A percentile compares a stretch with the other conserved stretches of the same genome.
These are phyloP conservation scores for Clarias batrachus DNA, from an alignment of 2,113 vertebrate species.

Conservation along the genomic window DNA sequence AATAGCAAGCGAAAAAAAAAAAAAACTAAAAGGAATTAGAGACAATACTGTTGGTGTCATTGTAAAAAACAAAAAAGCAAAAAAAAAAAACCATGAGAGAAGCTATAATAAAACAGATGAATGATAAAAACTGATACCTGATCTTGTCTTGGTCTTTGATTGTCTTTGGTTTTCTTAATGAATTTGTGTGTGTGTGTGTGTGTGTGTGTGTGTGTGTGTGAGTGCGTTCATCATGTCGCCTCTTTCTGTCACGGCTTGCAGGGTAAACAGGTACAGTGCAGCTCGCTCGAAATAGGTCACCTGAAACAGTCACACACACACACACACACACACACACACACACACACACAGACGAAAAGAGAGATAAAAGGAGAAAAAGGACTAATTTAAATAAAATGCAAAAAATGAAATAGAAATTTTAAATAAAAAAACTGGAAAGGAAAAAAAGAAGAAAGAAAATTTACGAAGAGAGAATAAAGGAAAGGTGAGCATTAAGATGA, in stretches of 20 bases:
- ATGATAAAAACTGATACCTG: constrained; percentile 59
- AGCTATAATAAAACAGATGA: constrained; percentile 83
- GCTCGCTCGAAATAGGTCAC: constrained; percentile 13
- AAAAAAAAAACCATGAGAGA: constrained; percentile 65
- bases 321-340: too few species aligned
- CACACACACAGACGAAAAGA: background rate
- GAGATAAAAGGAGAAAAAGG: background rate
- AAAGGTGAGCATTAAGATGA: background rate
- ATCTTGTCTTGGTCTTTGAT: constrained; percentile 44
- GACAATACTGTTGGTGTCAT: constrained; percentile 72
- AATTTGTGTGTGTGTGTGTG: constrained; percentile 12
- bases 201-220: constrained; percentile 26
- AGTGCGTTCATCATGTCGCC: background rate
- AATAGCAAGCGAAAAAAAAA: constrained; percentile 73
- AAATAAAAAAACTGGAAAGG: background rate
- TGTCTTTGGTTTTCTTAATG: background rate
- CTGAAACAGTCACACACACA: background rate
- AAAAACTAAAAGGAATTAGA: constrained; percentile 59
- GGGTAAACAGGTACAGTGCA: background rate
- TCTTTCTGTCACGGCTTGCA: background rate
- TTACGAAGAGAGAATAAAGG: background rate
- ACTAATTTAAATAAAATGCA: background rate
- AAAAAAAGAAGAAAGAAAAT: background rate
- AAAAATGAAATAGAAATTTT: background rate
- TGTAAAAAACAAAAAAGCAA: constrained; percentile 81